A percentile compares a stretch with the other conserved stretches of the same genome.
Evolutionary conservation across 2,888 invertebrate genomes (phyloP).

Genomic region (Nasonia oneida): DNA sequence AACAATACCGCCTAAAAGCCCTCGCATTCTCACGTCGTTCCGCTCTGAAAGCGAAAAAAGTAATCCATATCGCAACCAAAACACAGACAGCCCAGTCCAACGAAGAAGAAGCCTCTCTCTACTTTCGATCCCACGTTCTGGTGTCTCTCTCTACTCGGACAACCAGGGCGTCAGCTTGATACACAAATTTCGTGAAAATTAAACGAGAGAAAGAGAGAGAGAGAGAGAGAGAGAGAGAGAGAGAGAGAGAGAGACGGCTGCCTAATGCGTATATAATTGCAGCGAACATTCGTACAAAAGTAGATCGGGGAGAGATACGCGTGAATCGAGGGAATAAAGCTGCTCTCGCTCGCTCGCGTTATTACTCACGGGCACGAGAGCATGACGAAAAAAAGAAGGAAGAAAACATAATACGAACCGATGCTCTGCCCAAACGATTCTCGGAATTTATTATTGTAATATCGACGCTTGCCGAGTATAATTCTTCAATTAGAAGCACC

Average conservation of each 20-base stretch:
- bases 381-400: conserved; percentile 47
- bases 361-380: conserved; percentile 62
- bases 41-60: conserved; percentile 24
- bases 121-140: not conserved
- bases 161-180: not conserved
- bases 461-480: conserved; percentile 26
- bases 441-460: conserved; percentile 61
- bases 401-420: conserved; percentile 5
- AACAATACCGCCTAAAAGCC: not conserved
- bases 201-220: not conserved
- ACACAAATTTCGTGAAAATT: conserved; percentile 23
- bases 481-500: conserved; percentile 43
- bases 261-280: conserved; percentile 53
- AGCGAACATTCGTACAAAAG: conserved; percentile 34
- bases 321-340: conserved; percentile 48
- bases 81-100: not conserved
- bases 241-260: not conserved
- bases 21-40: not conserved
- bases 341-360: conserved; percentile 20
- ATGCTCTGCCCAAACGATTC: conserved; percentile 45
- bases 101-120: not conserved
- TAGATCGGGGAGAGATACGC: conserved; percentile 32
- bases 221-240: not conserved
- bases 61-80: not conserved
- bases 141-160: not conserved